These are phyloP conservation scores for Toxonevra muliebris DNA, from an alignment of 2,888 invertebrate species.

Conservation along the genomic window DNA sequence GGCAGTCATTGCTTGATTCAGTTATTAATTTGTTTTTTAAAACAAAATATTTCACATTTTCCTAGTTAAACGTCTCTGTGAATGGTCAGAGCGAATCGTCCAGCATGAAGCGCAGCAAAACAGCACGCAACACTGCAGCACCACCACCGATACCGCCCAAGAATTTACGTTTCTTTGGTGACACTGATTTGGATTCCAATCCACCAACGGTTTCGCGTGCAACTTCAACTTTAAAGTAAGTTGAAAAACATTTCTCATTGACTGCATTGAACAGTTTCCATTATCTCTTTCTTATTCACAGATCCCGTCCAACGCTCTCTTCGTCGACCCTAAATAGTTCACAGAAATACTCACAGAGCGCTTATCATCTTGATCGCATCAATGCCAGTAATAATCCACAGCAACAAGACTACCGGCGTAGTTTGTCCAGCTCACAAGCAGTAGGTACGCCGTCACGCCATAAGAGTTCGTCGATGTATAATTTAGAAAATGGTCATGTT, in stretches of 20 bases:
- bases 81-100: conserved; percentile 53
- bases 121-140: conserved; percentile 41
- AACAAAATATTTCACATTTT: background rate
- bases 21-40: background rate
- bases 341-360: conserved; percentile 64
- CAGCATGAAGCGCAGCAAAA: conserved; percentile 55
- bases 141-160: conserved; percentile 63
- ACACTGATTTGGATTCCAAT: conserved; percentile 82
- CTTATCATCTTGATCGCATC: conserved; percentile 60
- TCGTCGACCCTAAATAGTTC: conserved; percentile 48
- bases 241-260: background rate
- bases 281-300: conserved; percentile 32
- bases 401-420: conserved; percentile 51
- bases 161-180: conserved; percentile 84
- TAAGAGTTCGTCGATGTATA: conserved; percentile 62
- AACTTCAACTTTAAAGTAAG: conserved; percentile 56
- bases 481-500: conserved; percentile 56
- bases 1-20: background rate
- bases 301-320: conserved; percentile 51
- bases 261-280: background rate
- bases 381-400: conserved; percentile 44
- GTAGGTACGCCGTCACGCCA: conserved; percentile 45
- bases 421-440: conserved; percentile 42
- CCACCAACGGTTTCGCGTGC: conserved; percentile 67
- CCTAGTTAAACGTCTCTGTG: conserved; percentile 51